Evolutionary conservation across 2,888 invertebrate species (phyloP), one percentile per base, ranked within the genome.

Genomic region (Physocephala rufipes): DNA sequence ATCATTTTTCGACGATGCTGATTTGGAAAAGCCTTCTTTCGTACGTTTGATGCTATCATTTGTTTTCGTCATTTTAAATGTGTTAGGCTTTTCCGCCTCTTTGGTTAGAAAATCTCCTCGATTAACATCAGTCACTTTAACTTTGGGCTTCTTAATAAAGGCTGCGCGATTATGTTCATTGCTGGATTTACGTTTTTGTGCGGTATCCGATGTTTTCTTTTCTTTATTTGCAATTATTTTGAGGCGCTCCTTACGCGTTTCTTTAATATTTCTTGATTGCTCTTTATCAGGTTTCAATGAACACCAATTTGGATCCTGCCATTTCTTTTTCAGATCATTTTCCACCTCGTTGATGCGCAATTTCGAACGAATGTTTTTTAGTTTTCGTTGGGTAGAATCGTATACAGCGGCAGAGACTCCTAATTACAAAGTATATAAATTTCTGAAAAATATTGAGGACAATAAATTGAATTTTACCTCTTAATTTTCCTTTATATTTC

Each of bases 21-120:
- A 43, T 28, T 55, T 7, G n/a, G 55, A 1, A 70, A 58, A 12
- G 61, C 55, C 71, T 58, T 16, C 43, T 2, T 30, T 43, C 73
- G 30, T 13, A 19, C 82, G 30, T 78, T 82, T 70, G 84, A 82
- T 76, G 84, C 83, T 1, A 82, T 80, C 72, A 80, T 75, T 65
- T 76, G 75, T 61, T 28, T 67, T 72, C 7, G 61, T 21, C 13
- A 21, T 24, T 21, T 49, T 36, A 2, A n/a, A 53, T 9, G 68
- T 2, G 45, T 61, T 68, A 3, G 19, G 58, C 30, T 19, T 65
- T n/a, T 62, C 58, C 1, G 69, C 30, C 0, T 68, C 73, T 78
- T 87, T 86, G 24, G 85, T 86, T 61, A 91, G 83, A 78, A 90
- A 89, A 51, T 89, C 89, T 0, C 89, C 89, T 43, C 90, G 87